phyloP scores from a whole-genome alignment of 2,888 invertebrate genomes.

The Cistogaster globosa region DNA sequence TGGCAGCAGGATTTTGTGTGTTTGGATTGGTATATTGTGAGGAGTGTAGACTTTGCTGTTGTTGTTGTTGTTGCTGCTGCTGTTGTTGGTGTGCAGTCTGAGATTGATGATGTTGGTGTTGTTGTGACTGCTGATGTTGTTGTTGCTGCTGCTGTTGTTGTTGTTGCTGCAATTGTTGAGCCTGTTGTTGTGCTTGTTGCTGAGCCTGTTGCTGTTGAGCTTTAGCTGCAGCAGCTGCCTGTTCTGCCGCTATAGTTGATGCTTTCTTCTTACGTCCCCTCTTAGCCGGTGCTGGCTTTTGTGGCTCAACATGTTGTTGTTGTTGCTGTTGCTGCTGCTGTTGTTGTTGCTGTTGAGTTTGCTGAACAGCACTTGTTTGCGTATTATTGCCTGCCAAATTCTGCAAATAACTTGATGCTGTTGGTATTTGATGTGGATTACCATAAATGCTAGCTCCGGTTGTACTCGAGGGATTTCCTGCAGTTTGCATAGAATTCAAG shows the following conservation, averaged over 20 bases:
- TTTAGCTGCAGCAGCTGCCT: constrained; percentile 73
- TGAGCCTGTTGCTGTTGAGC: constrained; percentile 74
- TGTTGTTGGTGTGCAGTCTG: constrained; percentile 64
- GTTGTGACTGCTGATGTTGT: constrained; percentile 72
- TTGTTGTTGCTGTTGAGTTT: constrained; percentile 67
- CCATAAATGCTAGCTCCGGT: constrained; percentile 73
- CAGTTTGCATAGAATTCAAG: constrained; percentile 73
- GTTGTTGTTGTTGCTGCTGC: constrained; percentile 74
- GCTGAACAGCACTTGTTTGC: constrained; percentile 56
- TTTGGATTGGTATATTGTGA: constrained; percentile 72
- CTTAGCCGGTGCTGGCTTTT: constrained; percentile 75
- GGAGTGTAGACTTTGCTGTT: constrained; percentile 74
- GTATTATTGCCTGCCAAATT: constrained; percentile 55
- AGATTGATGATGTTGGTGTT: constrained; percentile 58
- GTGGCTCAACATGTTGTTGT: constrained; percentile 47
- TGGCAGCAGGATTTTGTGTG: constrained; percentile 75
- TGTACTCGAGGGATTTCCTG: constrained; percentile 29
- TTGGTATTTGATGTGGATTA: constrained; percentile 76
- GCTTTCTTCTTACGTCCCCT: constrained; percentile 80
- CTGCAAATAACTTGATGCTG: constrained; percentile 69
- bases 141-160: constrained; percentile 73
- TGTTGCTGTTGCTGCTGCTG: constrained; percentile 58
- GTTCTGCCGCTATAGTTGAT: constrained; percentile 77
- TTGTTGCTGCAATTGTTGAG: constrained; percentile 62
- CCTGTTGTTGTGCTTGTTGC: constrained; percentile 75